A percentile compares a stretch with the other conserved stretches of the same genome.
These are phyloP conservation scores for Peromyscus californicus DNA, from an alignment of 2,113 vertebrate species.

Conservation along the genomic window DNA sequence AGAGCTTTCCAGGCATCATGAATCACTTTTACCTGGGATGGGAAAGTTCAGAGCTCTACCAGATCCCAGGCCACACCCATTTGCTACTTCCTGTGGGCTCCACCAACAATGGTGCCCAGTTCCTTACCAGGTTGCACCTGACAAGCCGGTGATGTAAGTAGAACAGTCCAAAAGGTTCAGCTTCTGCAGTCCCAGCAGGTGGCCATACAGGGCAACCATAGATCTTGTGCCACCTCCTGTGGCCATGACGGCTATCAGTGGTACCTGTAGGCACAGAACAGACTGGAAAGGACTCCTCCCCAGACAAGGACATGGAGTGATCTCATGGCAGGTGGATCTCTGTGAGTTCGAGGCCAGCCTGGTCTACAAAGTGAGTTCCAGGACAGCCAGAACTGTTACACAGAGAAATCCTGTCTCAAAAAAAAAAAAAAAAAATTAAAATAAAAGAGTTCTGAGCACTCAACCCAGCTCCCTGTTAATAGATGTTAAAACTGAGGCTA, in stretches of 20 bases:
- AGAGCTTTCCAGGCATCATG: not conserved
- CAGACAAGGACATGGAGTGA: not conserved
- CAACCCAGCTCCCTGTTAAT: not conserved
- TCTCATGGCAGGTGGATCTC: not conserved
- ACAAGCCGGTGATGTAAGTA: conserved; percentile 92
- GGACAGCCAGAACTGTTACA: not conserved
- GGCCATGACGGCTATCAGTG: conserved; percentile 91
- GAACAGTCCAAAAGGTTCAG: conserved; percentile 90
- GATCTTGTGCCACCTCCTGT: conserved; percentile 93
- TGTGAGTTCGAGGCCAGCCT: not conserved
- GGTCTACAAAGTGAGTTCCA: not conserved
- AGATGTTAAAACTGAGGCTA: not conserved
- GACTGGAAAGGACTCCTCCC: not conserved
- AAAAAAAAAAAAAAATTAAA: too few species aligned
- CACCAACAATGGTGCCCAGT: not conserved
- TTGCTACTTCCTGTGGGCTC: not conserved
- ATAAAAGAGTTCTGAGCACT: not conserved
- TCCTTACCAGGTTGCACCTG: conserved; percentile 94
- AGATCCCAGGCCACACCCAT: not conserved
- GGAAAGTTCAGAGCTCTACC: not conserved
- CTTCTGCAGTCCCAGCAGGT: conserved; percentile 91
- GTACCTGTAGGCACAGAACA: conserved; percentile 87
- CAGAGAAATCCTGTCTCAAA: not conserved
- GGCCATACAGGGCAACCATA: conserved; percentile 90
- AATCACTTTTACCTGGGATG: not conserved